phyloP scores from a whole-genome alignment of 2,888 invertebrate species.

The Caenorhabditis plicata region DNA sequence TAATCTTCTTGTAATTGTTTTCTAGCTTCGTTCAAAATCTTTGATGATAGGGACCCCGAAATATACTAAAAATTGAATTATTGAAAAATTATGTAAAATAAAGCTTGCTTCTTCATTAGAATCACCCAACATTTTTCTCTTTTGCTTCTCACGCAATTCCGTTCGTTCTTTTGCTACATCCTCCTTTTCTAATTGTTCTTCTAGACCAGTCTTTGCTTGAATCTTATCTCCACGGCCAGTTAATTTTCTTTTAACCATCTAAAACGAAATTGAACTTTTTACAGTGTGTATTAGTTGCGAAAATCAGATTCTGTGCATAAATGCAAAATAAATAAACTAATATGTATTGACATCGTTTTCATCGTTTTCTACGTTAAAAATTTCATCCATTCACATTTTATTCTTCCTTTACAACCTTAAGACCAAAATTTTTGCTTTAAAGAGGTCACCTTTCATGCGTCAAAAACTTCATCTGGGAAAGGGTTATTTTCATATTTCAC shows the following conservation, averaged over 20 bases:
- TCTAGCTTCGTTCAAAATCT: conserved; percentile 50
- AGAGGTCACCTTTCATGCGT: no score
- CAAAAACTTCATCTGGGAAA: no score
- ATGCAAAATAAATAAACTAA: no score
- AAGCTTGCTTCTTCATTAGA: conserved; percentile 27
- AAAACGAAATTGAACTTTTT: no score
- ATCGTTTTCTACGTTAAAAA: no score
- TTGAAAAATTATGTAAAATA: neutral
- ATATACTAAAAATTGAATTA: conserved; percentile 40
- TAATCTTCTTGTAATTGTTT: conserved; percentile 47
- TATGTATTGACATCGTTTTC: no score
- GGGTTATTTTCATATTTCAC: no score
- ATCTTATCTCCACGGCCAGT: conserved; percentile 50
- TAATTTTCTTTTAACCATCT: conserved; percentile 33
- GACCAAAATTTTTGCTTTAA: no score
- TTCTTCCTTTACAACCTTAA: no score
- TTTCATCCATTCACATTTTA: no score
- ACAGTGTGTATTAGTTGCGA: no score
- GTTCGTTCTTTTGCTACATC: conserved; percentile 42
- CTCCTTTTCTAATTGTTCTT: conserved; percentile 50
- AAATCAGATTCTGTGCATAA: no score
- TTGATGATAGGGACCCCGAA: conserved; percentile 44
- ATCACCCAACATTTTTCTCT: conserved; percentile 34
- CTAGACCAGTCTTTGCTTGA: conserved; percentile 43
- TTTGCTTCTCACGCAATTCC: conserved; percentile 40